Conservation (phyloP, 2,113 vertebrate genomes). For the Oryzias woworae region DNA sequence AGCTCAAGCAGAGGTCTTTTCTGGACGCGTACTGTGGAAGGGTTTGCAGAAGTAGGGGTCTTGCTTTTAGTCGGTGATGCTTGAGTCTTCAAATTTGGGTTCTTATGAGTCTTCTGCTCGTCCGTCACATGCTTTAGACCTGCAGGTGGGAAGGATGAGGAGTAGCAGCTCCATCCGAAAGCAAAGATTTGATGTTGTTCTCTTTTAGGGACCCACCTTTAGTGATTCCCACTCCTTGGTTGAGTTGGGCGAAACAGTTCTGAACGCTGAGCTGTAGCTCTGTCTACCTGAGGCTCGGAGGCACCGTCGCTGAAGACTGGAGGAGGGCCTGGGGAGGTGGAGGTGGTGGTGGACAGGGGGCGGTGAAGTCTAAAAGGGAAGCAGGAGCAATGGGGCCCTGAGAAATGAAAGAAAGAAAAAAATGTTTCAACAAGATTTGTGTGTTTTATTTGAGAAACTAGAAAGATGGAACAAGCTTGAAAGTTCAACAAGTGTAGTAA, state of each 20-base stretch:
- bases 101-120: constrained; percentile 91
- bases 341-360: constrained; percentile 71
- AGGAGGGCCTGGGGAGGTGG: constrained; percentile 81
- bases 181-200: too few relatives aligned
- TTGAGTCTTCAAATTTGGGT: constrained; percentile 83
- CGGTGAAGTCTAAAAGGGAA: constrained; percentile 57
- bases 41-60: constrained; percentile 37
- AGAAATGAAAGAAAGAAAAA: not conserved
- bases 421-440: not conserved
- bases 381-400: constrained; percentile 86
- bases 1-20: constrained; percentile 84
- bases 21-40: constrained; percentile 64
- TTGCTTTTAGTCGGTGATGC: constrained; percentile 78
- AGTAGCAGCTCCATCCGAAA: not conserved
- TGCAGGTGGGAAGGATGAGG: constrained; percentile 42
- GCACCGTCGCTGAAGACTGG: constrained; percentile 65
- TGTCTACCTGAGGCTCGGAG: constrained; percentile 66
- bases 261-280: constrained; percentile 75
- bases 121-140: constrained; percentile 92
- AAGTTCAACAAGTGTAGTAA: constrained; percentile 10
- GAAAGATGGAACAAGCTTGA: not conserved
- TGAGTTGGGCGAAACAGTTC: constrained; percentile 92
- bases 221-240: constrained; percentile 92
- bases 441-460: not conserved
- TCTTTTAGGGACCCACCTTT: constrained; percentile 77